Conservation (phyloP, 2,113 vertebrate genomes). For the Zosterops japonicus region DNA sequence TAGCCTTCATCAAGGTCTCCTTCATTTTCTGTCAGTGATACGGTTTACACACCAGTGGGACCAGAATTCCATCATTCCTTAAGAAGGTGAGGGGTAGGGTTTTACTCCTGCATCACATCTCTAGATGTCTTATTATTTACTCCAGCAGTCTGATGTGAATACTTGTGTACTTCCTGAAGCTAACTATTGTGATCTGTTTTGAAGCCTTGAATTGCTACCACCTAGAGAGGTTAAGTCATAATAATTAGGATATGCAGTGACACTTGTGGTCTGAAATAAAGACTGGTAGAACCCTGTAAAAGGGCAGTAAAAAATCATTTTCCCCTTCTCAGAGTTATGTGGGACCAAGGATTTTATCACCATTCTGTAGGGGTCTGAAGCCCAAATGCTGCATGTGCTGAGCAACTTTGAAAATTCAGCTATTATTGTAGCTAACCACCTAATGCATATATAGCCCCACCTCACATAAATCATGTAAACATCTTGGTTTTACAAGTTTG, state of each 20-base stretch:
- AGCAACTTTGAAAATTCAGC: neutral
- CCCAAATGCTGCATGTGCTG: neutral
- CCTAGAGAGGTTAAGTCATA: neutral
- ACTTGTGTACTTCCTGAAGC: neutral
- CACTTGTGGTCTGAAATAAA: neutral
- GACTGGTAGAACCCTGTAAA: neutral
- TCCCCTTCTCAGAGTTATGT: neutral
- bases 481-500: neutral
- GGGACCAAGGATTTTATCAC: neutral
- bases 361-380: neutral
- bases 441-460: neutral
- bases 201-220: neutral
- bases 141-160: neutral
- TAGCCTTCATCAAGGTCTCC: neutral
- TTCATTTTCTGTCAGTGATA: neutral
- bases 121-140: neutral
- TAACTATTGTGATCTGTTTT: neutral
- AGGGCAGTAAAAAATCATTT: neutral
- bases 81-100: neutral
- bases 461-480: conserved; percentile 3
- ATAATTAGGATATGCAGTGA: neutral
- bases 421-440: neutral
- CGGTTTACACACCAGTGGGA: neutral
- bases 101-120: neutral
- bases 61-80: neutral